Conservation (phyloP, 2,113 vertebrate genomes). For the Apodemus speciosus region DNA sequence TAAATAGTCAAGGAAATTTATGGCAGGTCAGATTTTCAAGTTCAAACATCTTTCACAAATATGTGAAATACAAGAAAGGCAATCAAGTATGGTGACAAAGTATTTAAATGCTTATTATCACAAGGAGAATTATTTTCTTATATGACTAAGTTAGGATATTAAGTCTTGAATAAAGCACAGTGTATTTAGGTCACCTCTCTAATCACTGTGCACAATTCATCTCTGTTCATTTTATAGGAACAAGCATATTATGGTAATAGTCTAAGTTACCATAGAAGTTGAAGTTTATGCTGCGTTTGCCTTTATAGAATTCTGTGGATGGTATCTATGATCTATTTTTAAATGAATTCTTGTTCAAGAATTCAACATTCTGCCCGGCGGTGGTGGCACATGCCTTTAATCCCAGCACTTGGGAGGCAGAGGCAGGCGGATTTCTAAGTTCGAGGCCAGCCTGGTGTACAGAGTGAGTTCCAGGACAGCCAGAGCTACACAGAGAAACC, state of each 20-base stretch:
- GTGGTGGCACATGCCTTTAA: too few relatives aligned
- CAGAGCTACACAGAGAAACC: too few relatives aligned
- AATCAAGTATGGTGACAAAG: background rate
- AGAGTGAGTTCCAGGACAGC: too few relatives aligned
- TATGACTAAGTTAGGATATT: background rate
- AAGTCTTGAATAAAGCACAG: background rate
- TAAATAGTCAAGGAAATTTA: background rate
- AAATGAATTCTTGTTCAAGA: conserved; percentile 61
- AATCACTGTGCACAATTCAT: conserved; percentile 38
- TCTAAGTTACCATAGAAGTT: conserved; percentile 60
- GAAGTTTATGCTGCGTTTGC: conserved; percentile 42
- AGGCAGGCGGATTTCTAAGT: too few relatives aligned
- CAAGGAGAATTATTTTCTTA: conserved; percentile 24
- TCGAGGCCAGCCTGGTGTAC: too few relatives aligned
- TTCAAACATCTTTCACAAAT: background rate
- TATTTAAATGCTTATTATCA: conserved; percentile 52
- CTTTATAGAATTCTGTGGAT: conserved; percentile 67
- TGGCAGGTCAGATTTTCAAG: background rate
- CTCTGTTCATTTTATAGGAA: conserved; percentile 54
- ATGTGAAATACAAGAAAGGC: conserved; percentile 31
- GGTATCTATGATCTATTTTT: conserved; percentile 67
- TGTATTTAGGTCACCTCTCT: background rate
- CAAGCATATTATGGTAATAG: conserved; percentile 39
- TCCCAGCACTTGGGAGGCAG: too few relatives aligned
- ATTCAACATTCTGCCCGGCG: conserved; percentile 60